Base-by-base conservation (phyloP, 1,140 invertebrate genomes). In the Drosophila setifemur region DNA sequence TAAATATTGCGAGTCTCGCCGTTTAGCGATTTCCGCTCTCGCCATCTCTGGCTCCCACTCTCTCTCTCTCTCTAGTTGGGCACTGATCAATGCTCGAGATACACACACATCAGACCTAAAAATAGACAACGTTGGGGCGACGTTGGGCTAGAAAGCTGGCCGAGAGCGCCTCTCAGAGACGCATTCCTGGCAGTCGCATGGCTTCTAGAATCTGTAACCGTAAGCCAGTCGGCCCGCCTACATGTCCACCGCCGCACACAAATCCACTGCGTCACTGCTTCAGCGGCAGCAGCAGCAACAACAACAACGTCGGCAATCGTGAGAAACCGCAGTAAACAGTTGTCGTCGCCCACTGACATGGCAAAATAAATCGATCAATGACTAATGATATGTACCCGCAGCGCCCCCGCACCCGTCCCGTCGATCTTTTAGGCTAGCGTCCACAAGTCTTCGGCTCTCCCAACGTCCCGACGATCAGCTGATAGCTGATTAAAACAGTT, bases 81-180 rank as follows among this genome's bases (percentile, higher is more conserved):
- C 26, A 40, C 50, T 8, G 40, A 69, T 50, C 48, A 9, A 14
- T 25, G 60, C 23, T n/a, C 43, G 58, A 77, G 69, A 77, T 83
- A 69, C 63, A 79, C 66, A 85, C 70, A 86, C 79, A 85, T 85
- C 79, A 85, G 79, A 85, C 64, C 86, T 85, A 85, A 79, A 75
- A 86, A 85, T 85, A 85, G 78, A 76, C 58, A 72, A 45, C 40
- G 21, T 16, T 31, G 44, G 26, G 64, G 68, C 33, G 39, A 49
- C 45, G 40, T 33, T 29, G 28, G 18, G 40, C 14, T 9, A 49
- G 44, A 61, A 69, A 66, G 61, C 31, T 45, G 68, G 54, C 43
- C 7, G 43, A 49, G 45, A 74, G 47, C 12, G 43, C 18, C 42
- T 54, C 40, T 61, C 37, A n/a, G 31, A 69, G 31, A 72, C 44